Conservation (phyloP, 2,113 vertebrate species). For the Hyla sarda region DNA sequence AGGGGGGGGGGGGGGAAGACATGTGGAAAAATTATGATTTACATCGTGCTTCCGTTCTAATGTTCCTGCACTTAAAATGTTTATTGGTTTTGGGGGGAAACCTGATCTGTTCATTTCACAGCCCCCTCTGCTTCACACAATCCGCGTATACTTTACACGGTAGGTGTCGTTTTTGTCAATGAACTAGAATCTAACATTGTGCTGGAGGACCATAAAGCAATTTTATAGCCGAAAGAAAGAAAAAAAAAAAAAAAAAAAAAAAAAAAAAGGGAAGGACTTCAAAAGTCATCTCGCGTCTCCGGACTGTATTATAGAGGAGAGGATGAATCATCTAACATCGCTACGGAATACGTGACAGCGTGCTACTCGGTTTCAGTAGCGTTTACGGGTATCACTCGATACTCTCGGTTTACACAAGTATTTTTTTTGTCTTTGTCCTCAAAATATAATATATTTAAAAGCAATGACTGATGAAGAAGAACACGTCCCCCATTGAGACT, state of each 20-base stretch:
- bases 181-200: conserved; percentile 18
- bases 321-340: neutral
- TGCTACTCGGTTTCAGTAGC: neutral
- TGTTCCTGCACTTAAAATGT: conserved; percentile 44
- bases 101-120: conserved; percentile 34
- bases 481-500: neutral
- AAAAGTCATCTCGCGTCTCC: neutral
- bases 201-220: conserved; percentile 21
- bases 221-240: conserved; percentile 15
- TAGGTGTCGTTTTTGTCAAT: conserved; percentile 38
- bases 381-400: neutral
- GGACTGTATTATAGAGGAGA: neutral
- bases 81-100: conserved; percentile 48
- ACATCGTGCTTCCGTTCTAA: conserved; percentile 60
- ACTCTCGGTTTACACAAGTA: neutral
- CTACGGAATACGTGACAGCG: neutral
- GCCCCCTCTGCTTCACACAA: conserved; percentile 27
- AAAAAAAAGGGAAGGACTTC: too few relatives aligned
- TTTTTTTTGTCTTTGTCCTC: neutral
- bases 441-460: neutral
- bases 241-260: too few relatives aligned
- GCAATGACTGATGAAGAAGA: neutral
- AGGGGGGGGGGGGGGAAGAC: too few relatives aligned
- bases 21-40: conserved; percentile 63
- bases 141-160: conserved; percentile 4